Conservation (phyloP, 2,888 invertebrate genomes). For the Tinea trinotella region DNA sequence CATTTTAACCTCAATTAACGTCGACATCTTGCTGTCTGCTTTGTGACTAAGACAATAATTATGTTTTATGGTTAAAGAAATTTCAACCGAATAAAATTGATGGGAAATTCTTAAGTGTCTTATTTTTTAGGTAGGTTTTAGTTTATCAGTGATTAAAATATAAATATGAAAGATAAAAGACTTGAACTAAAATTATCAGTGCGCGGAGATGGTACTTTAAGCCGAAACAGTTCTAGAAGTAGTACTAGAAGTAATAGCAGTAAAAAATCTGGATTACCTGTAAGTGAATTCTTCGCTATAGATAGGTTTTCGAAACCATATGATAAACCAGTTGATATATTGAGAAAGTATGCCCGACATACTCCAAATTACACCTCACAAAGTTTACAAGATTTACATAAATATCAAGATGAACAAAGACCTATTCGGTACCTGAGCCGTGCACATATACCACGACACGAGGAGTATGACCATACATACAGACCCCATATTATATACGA, state of each 20-base stretch:
- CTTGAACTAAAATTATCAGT: constrained; percentile 63
- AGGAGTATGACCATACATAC: not conserved
- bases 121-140: constrained; percentile 2
- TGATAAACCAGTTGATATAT: constrained; percentile 52
- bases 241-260: constrained; percentile 57
- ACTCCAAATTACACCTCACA: constrained; percentile 54
- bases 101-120: not conserved
- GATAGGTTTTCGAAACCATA: constrained; percentile 55
- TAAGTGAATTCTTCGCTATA: constrained; percentile 58
- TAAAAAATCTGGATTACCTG: constrained; percentile 44
- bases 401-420: constrained; percentile 34
- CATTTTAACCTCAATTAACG: constrained; percentile 56
- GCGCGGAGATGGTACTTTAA: constrained; percentile 59
- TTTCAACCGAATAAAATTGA: not conserved
- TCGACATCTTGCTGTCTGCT: constrained; percentile 23
- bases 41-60: not conserved
- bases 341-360: constrained; percentile 45
- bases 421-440: not conserved
- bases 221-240: constrained; percentile 50
- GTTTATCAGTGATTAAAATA: not conserved
- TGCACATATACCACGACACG: not conserved
- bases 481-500: not conserved
- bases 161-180: constrained; percentile 62
- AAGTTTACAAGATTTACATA: constrained; percentile 52
- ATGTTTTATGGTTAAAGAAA: not conserved